phyloP scores from a whole-genome alignment of 2,888 invertebrate genomes.

The Agriopis marginaria region DNA sequence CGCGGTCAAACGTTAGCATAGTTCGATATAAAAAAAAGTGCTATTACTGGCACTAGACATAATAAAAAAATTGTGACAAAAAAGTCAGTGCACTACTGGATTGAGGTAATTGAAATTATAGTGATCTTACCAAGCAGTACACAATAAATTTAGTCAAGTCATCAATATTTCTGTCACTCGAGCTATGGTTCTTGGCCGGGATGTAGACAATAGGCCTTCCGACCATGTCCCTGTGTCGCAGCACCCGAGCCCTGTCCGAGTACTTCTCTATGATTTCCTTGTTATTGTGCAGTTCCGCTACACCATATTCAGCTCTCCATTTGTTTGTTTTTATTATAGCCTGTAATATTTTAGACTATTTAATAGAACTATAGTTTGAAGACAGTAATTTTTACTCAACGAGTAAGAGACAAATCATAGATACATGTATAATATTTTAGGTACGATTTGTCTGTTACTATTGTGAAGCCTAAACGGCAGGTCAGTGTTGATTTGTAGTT shows the following conservation, averaged over 20 bases:
- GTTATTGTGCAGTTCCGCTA: slow-evolving; percentile 85
- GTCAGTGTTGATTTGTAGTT: too few species aligned
- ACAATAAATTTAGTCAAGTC: slow-evolving; percentile 93
- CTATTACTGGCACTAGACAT: too few species aligned
- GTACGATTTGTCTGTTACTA: too few species aligned
- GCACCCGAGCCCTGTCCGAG: slow-evolving; percentile 88
- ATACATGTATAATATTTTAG: too few species aligned
- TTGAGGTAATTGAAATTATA: neutral
- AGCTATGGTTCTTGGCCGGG: slow-evolving; percentile 91
- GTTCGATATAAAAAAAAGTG: too few species aligned
- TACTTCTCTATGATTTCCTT: slow-evolving; percentile 86
- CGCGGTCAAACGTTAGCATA: too few species aligned
- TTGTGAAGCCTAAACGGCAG: too few species aligned
- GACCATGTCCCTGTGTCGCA: slow-evolving; percentile 90
- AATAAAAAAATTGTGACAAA: too few species aligned
- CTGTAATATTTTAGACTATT: slow-evolving; percentile 63
- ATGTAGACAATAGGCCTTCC: slow-evolving; percentile 93
- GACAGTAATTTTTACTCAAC: too few species aligned
- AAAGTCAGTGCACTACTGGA: too few species aligned
- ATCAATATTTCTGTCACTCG: slow-evolving; percentile 90
- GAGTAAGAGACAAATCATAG: too few species aligned
- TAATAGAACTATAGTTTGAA: neutral
- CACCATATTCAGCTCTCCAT: slow-evolving; percentile 92
- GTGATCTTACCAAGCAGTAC: slow-evolving; percentile 87
- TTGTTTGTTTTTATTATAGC: slow-evolving; percentile 92